A percentile compares a stretch with the other conserved stretches of the same genome.
These are phyloP conservation scores for Trididemnum nubilum DNA, from an alignment of 23 tunicate species.

Conservation along the genomic window DNA sequence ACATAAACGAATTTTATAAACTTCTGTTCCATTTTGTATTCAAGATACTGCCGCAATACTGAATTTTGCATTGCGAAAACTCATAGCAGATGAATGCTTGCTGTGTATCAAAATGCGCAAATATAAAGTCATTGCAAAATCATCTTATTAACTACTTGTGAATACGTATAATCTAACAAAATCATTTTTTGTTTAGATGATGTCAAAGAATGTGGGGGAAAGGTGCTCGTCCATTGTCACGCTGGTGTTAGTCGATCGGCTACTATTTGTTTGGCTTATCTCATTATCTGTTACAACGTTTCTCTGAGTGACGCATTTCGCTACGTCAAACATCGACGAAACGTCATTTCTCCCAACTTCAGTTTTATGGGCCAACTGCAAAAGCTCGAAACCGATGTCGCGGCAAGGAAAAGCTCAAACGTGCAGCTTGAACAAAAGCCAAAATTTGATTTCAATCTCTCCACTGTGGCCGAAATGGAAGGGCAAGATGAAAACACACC, in stretches of 20 bases:
- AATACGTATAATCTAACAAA: too few relatives aligned
- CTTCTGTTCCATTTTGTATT: too few relatives aligned
- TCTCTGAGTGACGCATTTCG: slow-evolving; percentile 77
- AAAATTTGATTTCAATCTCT: slow-evolving; percentile 3
- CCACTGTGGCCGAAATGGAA: slow-evolving; percentile 19
- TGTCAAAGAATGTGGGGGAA: slow-evolving; percentile 54
- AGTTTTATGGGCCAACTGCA: slow-evolving; percentile 81
- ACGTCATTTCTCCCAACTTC: slow-evolving; percentile 80
- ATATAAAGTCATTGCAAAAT: too few relatives aligned
- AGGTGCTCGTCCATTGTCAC: slow-evolving; percentile 73
- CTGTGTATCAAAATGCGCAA: too few relatives aligned
- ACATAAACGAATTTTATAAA: too few relatives aligned
- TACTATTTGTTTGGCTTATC: slow-evolving; percentile 71
- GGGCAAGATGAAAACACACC: neutral
- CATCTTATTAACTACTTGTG: too few relatives aligned
- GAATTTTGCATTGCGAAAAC: too few relatives aligned
- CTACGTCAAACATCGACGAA: slow-evolving; percentile 65
- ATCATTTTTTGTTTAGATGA: slow-evolving; percentile 35
- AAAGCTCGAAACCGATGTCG: slow-evolving; percentile 33
- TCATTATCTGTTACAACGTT: slow-evolving; percentile 45
- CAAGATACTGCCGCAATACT: too few relatives aligned
- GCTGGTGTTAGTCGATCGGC: slow-evolving; percentile 81
- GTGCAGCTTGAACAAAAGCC: neutral
- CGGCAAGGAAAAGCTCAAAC: neutral
- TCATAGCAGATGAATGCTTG: too few relatives aligned